phyloP scores from a whole-genome alignment of 2,113 vertebrate species.

The Sapayoa aenigma region DNA sequence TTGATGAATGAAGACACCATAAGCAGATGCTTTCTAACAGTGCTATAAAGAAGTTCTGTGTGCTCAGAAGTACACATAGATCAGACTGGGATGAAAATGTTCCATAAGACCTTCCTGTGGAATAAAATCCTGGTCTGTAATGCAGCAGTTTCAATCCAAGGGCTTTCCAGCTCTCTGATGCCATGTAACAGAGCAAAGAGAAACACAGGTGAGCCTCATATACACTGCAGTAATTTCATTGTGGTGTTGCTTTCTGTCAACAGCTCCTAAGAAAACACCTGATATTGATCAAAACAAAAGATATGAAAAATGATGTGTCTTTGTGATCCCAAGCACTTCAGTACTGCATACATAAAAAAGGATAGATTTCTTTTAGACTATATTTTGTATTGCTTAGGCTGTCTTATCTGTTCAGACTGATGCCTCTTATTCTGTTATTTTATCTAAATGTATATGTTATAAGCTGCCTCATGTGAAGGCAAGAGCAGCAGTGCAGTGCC shows the following conservation, averaged over 20 bases:
- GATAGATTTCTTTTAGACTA: background rate
- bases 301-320: background rate
- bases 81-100: background rate
- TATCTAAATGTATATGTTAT: background rate
- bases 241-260: background rate
- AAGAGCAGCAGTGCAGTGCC: background rate
- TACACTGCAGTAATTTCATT: background rate
- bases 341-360: background rate
- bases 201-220: background rate
- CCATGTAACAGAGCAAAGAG: background rate
- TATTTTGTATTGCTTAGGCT: background rate
- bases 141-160: background rate
- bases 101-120: background rate
- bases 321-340: background rate
- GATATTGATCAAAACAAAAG: background rate
- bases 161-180: background rate
- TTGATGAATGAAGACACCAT: background rate
- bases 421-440: background rate
- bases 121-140: background rate
- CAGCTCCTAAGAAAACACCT: background rate
- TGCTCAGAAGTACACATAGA: background rate
- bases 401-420: background rate
- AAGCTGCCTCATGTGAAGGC: background rate
- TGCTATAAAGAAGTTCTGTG: background rate
- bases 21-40: background rate